Conservation (phyloP, 2,888 invertebrate genomes). For the Ophraella communa region DNA sequence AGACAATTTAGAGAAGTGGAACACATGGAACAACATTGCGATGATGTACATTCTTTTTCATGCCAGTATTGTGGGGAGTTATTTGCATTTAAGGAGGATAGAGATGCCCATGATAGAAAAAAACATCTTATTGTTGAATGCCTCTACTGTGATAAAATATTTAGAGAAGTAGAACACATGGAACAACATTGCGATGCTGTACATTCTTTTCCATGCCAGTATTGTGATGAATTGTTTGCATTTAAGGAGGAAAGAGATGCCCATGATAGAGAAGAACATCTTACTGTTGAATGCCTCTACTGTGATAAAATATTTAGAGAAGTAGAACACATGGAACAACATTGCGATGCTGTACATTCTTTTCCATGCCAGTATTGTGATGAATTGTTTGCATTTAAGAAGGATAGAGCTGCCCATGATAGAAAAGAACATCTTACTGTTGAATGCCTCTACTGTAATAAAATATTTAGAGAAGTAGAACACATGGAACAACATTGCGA, state of each 20-base stretch:
- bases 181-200: too few species aligned
- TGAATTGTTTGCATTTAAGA: background rate
- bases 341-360: background rate
- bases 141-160: too few species aligned
- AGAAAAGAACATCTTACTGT: background rate
- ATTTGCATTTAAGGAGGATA: background rate
- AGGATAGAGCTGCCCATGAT: background rate
- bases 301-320: conserved; percentile 2
- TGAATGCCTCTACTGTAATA: conserved; percentile 1
- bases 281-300: conserved; percentile 2
- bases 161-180: too few species aligned
- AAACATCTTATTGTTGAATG: too few species aligned
- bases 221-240: too few species aligned
- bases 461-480: background rate
- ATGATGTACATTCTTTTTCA: background rate
- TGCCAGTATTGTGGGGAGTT: background rate
- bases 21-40: background rate
- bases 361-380: conserved; percentile 7
- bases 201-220: too few species aligned
- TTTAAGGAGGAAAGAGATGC: too few species aligned
- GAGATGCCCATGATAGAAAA: too few species aligned
- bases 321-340: background rate
- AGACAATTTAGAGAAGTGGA: background rate
- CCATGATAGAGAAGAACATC: background rate
- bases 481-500: background rate